A percentile compares a stretch with the other conserved stretches of the same genome.
Conservation (phyloP, 2,888 invertebrate species). For the Tetragonisca angustula region DNA sequence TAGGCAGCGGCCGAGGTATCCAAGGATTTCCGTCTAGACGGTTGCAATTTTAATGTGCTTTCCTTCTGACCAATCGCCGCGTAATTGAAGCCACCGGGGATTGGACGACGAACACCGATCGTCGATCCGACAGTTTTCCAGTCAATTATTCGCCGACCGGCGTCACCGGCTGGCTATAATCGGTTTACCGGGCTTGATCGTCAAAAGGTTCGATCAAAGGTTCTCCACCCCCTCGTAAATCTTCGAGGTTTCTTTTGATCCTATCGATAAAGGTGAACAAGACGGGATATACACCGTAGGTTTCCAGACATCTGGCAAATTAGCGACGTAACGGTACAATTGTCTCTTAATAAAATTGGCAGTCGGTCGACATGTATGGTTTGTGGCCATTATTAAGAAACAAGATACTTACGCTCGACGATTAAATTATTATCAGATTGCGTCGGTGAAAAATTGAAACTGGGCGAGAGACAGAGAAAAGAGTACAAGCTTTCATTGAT, state of each 20-base stretch:
- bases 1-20: not conserved
- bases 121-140: conserved; percentile 40
- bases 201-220: conserved; percentile 8
- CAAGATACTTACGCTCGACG: no score
- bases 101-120: conserved; percentile 38
- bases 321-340: not conserved
- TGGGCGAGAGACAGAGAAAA: no score
- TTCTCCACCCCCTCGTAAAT: not conserved
- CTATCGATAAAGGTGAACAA: not conserved
- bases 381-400: no score
- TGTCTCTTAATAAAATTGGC: no score
- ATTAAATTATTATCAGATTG: no score
- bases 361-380: no score
- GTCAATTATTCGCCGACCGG: conserved; percentile 54
- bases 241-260: not conserved
- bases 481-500: no score
- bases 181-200: conserved; percentile 28
- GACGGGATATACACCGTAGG: not conserved
- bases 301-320: not conserved
- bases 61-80: conserved; percentile 60
- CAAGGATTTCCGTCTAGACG: conserved; percentile 25
- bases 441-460: no score
- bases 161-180: conserved; percentile 22
- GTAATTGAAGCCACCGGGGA: conserved; percentile 63
- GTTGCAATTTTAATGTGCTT: conserved; percentile 62